Base-by-base conservation (phyloP, 2,888 invertebrate genomes). In the Argyra leucocephala region DNA sequence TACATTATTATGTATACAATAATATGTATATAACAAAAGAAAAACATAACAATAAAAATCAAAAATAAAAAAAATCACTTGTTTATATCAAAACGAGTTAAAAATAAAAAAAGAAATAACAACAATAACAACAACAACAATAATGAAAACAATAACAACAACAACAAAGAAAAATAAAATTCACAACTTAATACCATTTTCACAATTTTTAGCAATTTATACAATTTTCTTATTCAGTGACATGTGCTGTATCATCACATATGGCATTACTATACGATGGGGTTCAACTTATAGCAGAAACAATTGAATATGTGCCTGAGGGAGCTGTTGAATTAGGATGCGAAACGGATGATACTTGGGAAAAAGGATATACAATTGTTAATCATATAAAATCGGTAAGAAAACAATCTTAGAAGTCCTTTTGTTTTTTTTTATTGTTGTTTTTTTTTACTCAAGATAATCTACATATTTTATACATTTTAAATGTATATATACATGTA, bases 261-360 rank as follows among this genome's bases (percentile, higher is more conserved):
- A 85, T 91, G 67, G 94, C 93, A 1, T 81, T 96, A 64, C 84
- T 92, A 69, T 89, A 90, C 73, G 96, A 96, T 77, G 88, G 93
- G 0, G 90, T 95, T 7, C 83, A 85, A 66, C 80, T 95, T 64
- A 92, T 93, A 75, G 88, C 89, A 2, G 83, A 86, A 72, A 90
- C 90, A 21, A 81, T 95, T 36, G 85, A 86, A 69, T 85, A 86
- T 71, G 76, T 91, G 12, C 81, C 82, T 62, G 80, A 81, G 64
- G 74, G 79, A 37, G 73, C 82, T 0, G 79, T 79, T 70, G 70
- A 78, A 10, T 74, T 90, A 3, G 81, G 81, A 63, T 91, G 92
- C 71, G 75, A 76, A 3, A 83, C 85, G 18, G 78, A 77, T 1
- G 81, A 80, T 63, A 81, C 85, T 24, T 95, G 94, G 88, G 83